Percentiles rank a stretch among this genome's conserved stretches.
Evolutionary conservation across 2,888 invertebrate genomes (phyloP).

Genomic region (Tortricodes alternella): DNA sequence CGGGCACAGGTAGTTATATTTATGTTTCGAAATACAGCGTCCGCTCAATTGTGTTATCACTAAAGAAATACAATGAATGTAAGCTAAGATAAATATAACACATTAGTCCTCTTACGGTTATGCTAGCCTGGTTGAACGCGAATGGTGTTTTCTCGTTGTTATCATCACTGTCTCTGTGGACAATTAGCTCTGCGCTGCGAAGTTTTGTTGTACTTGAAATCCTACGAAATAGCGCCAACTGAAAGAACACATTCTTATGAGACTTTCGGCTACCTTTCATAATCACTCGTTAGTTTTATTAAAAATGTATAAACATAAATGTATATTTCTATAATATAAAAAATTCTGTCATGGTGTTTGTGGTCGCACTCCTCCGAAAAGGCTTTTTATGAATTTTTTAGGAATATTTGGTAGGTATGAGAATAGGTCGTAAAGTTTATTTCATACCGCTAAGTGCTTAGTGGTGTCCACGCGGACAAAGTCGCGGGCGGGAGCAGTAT

Average conservation of each 20-base stretch:
- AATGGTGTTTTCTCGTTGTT: constrained; percentile 63
- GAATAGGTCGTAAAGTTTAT: too few species aligned
- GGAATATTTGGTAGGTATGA: too few species aligned
- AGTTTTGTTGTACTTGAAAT: constrained; percentile 48
- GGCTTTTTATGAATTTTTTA: too few species aligned
- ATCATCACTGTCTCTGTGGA: constrained; percentile 58
- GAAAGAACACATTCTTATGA: neutral
- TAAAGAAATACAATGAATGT: constrained; percentile 9
- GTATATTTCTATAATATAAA: too few species aligned
- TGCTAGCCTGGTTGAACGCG: constrained; percentile 67
- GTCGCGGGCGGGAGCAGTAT: too few species aligned
- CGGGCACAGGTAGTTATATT: too few species aligned
- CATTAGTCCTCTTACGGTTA: constrained; percentile 46
- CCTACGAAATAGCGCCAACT: constrained; percentile 37
- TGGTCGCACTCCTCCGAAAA: too few species aligned
- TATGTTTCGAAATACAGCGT: neutral
- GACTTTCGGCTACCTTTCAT: neutral
- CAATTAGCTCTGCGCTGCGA: constrained; percentile 53
- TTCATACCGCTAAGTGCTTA: too few species aligned
- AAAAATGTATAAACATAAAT: too few species aligned
- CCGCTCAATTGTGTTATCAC: neutral
- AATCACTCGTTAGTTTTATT: too few species aligned
- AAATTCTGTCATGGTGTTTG: too few species aligned
- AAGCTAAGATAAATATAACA: constrained; percentile 24
- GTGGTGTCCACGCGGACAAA: too few species aligned